Evolutionary conservation across 2,888 invertebrate species (phyloP).

Genomic region (Thyatira batis): DNA sequence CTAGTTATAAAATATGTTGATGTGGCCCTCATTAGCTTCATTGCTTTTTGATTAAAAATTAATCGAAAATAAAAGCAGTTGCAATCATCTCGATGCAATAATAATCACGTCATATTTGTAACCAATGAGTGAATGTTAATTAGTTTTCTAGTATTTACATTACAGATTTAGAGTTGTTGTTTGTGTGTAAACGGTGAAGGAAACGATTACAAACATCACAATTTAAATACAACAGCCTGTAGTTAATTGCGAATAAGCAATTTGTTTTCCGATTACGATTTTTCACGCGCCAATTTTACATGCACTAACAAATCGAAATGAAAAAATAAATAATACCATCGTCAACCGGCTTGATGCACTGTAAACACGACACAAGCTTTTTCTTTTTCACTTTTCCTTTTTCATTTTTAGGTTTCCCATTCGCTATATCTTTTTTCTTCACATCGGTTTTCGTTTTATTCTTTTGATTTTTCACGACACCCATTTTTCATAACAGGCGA

Average conservation of each 20-base stretch:
- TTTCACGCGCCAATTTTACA: constrained; percentile 10
- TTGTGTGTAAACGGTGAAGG: neutral
- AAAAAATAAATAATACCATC: constrained; percentile 57
- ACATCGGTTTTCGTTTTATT: constrained; percentile 57
- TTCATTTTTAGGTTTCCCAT: constrained; percentile 64
- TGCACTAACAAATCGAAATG: constrained; percentile 9
- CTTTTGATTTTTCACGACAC: constrained; percentile 71
- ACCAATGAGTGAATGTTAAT: neutral
- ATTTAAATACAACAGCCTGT: constrained; percentile 4
- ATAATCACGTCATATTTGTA: neutral
- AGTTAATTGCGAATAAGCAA: constrained; percentile 8
- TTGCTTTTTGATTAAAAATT: neutral
- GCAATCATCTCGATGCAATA: neutral
- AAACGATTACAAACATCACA: constrained; percentile 8
- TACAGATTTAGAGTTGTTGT: neutral
- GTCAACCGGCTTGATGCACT: constrained; percentile 76
- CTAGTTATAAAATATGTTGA: neutral
- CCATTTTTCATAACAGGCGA: constrained; percentile 60
- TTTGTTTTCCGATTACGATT: constrained; percentile 24
- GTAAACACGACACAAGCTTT: constrained; percentile 78
- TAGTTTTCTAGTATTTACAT: neutral
- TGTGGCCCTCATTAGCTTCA: neutral
- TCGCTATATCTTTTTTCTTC: constrained; percentile 51
- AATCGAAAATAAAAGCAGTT: neutral
- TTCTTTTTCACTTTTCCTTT: constrained; percentile 77